Conservation (phyloP, 2,888 invertebrate species). For the Pheosia gnoma region DNA sequence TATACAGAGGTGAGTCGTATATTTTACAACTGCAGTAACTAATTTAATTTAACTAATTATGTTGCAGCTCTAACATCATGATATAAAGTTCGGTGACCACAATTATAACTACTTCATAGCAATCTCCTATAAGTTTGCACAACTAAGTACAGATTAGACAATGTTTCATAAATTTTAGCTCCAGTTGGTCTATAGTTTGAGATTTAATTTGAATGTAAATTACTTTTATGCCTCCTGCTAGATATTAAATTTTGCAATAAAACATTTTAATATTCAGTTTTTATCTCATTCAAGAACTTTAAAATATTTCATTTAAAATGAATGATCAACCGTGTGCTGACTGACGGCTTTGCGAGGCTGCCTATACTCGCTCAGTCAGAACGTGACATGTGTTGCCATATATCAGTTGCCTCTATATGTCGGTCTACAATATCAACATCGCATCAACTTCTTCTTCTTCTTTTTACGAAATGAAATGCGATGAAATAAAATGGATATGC, state of each 20-base stretch:
- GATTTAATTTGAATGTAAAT: conserved; percentile 51
- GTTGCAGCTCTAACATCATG: conserved; percentile 60
- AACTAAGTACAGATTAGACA: conserved; percentile 57
- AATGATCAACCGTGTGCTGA: too few relatives aligned
- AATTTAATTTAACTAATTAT: too few relatives aligned
- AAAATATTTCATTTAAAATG: too few relatives aligned
- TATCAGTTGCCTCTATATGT: too few relatives aligned
- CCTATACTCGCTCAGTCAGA: too few relatives aligned
- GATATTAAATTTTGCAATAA: conserved; percentile 15
- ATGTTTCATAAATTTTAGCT: conserved; percentile 49
- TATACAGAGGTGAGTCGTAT: conserved; percentile 6
- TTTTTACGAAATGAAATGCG: too few relatives aligned
- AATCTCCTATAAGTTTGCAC: conserved; percentile 52
- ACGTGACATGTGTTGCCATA: too few relatives aligned
- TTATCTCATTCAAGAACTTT: too few relatives aligned
- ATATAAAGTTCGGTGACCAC: conserved; percentile 64
- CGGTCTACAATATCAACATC: too few relatives aligned
- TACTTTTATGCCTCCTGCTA: conserved; percentile 39
- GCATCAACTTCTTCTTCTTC: too few relatives aligned
- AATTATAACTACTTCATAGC: conserved; percentile 69
- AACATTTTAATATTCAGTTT: background rate
- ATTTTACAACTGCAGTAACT: conserved; percentile 37
- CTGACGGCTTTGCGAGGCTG: too few relatives aligned
- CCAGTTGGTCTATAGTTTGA: conserved; percentile 37
- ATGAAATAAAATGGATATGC: too few relatives aligned